Evolutionary conservation across 2,113 vertebrate genomes (phyloP).

Genomic region (Phalacrocorax pelagicus): DNA sequence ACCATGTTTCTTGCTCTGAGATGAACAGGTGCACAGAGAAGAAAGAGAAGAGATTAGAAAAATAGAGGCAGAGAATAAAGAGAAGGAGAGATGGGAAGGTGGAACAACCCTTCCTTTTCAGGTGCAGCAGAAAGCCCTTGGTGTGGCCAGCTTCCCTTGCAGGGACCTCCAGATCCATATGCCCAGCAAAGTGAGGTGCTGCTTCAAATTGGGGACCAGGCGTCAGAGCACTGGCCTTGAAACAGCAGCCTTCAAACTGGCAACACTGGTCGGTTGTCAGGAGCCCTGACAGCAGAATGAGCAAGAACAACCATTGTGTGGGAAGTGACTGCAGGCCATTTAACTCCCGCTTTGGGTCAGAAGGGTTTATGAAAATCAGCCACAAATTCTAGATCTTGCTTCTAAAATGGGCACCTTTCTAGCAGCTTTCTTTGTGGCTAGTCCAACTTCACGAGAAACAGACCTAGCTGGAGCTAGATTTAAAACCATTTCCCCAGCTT

Average conservation of each 20-base stretch:
- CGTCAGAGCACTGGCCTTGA: neutral
- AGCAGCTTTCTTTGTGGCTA: neutral
- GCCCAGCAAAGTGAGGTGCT: neutral
- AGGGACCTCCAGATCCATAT: neutral
- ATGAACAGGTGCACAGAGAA: neutral
- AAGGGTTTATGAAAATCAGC: neutral
- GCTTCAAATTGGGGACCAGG: neutral
- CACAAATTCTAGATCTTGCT: neutral
- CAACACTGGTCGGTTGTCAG: fast-evolving
- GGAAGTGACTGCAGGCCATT: neutral
- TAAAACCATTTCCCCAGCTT: neutral
- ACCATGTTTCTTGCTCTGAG: neutral
- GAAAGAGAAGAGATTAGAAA: neutral
- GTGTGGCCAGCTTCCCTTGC: neutral
- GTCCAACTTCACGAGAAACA: neutral
- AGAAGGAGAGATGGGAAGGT: neutral
- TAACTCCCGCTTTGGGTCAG: neutral
- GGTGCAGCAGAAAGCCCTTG: neutral
- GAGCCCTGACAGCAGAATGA: neutral
- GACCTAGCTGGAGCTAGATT: neutral
- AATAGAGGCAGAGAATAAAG: neutral
- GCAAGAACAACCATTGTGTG: neutral
- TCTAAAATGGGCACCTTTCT: neutral
- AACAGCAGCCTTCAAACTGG: neutral
- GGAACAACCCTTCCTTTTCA: neutral